phyloP scores from a whole-genome alignment of 2,888 invertebrate species.

The Drosophila imparisetae region DNA sequence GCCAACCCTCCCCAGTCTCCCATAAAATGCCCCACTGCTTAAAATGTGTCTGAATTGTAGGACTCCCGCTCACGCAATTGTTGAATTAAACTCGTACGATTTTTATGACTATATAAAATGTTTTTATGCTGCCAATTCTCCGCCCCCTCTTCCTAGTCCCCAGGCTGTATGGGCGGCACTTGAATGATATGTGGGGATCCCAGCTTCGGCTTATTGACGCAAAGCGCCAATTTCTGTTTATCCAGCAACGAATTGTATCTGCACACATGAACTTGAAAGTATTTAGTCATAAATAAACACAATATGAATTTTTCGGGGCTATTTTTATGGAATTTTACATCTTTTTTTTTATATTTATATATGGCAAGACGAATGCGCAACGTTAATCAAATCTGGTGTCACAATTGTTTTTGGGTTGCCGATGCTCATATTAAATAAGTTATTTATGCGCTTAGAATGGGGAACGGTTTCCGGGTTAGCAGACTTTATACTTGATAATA shows the following conservation, averaged over 20 bases:
- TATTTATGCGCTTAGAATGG: constrained; percentile 4
- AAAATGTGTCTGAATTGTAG: constrained; percentile 54
- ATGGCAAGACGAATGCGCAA: constrained; percentile 16
- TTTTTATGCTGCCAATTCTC: constrained; percentile 22
- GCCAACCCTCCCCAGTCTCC: neutral
- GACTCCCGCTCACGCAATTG: constrained; percentile 29
- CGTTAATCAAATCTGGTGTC: constrained; percentile 51
- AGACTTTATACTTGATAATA: neutral
- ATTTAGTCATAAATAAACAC: constrained; percentile 67
- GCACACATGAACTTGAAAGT: constrained; percentile 51
- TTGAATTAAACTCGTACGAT: constrained; percentile 64
- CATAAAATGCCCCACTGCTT: neutral
- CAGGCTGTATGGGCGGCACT: neutral
- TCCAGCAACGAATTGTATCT: constrained; percentile 35
- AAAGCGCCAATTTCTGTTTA: constrained; percentile 73
- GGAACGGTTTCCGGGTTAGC: neutral
- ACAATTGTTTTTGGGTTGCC: constrained; percentile 42
- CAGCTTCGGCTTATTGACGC: constrained; percentile 50
- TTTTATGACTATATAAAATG: constrained; percentile 77
- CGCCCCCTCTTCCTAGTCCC: neutral
- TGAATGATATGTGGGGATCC: constrained; percentile 20
- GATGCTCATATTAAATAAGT: constrained; percentile 8
- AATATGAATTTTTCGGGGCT: constrained; percentile 29
- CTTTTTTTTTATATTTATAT: constrained; percentile 29
- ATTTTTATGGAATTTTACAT: constrained; percentile 32